These are phyloP conservation scores for Athetis lepigone DNA, from an alignment of 2,888 invertebrate genomes.

Conservation along the genomic window DNA sequence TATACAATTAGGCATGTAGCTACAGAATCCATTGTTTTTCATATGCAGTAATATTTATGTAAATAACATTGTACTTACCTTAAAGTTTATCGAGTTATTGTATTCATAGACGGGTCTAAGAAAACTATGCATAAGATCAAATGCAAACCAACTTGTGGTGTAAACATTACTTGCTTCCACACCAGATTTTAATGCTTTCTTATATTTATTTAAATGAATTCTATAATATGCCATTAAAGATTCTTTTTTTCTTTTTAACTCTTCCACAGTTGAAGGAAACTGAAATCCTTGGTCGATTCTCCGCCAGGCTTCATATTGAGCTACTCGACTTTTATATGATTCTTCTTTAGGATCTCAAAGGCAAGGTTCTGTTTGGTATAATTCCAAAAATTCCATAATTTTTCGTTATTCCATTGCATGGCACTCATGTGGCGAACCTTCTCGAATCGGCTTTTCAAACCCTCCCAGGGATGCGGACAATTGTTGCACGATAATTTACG, in stretches of 20 bases:
- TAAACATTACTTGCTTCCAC: neutral
- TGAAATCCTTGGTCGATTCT: neutral
- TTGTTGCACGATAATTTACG: neutral
- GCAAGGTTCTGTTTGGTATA: conserved; percentile 6
- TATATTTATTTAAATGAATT: conserved; percentile 3
- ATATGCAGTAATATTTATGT: no score
- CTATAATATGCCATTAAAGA: conserved; percentile 6
- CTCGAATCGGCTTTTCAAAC: neutral
- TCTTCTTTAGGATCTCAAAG: neutral
- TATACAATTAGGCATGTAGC: no score
- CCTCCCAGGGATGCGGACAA: neutral
- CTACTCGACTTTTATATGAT: neutral
- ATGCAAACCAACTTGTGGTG: conserved; percentile 17
- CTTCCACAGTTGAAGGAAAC: neutral
- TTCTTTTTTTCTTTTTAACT: neutral
- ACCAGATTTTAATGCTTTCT: conserved; percentile 1
- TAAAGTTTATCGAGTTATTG: neutral
- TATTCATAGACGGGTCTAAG: neutral
- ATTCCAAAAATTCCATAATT: conserved; percentile 1
- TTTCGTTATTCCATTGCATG: conserved; percentile 3
- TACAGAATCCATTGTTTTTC: no score
- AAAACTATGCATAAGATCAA: conserved; percentile 4
- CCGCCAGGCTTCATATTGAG: conserved; percentile 2
- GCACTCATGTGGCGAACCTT: neutral
- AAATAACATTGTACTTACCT: neutral